Evolutionary conservation across 2,888 invertebrate species (phyloP).

Genomic region (Crossocerus cetratus): DNA sequence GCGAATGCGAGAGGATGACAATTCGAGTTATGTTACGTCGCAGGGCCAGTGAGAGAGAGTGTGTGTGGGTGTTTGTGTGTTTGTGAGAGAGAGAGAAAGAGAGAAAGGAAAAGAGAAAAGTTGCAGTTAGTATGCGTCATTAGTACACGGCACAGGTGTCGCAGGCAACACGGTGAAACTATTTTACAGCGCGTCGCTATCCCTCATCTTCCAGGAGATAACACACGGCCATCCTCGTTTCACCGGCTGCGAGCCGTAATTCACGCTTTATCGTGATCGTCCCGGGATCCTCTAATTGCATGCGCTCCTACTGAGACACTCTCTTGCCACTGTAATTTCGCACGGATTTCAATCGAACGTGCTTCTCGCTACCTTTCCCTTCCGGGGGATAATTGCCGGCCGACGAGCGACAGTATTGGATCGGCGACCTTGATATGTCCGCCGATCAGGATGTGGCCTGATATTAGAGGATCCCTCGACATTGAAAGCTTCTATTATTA

Average conservation of each 20-base stretch:
- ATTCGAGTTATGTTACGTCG: slow-evolving; percentile 27
- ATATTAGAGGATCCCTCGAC: not conserved
- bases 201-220: slow-evolving; percentile 22
- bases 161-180: slow-evolving; percentile 59
- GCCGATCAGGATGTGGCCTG: too few species aligned
- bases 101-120: slow-evolving; percentile 75
- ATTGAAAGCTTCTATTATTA: too few species aligned
- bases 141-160: slow-evolving; percentile 60
- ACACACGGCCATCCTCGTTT: slow-evolving; percentile 27
- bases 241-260: slow-evolving; percentile 39
- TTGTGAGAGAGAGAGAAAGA: slow-evolving; percentile 43
- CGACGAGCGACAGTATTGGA: not conserved
- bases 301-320: not conserved
- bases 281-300: slow-evolving; percentile 47
- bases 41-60: slow-evolving; percentile 65
- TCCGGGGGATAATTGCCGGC: not conserved
- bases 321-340: not conserved
- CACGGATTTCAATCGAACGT: not conserved
- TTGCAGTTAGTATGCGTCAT: slow-evolving; percentile 76
- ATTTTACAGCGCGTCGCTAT: slow-evolving; percentile 37
- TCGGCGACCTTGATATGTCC: too few species aligned
- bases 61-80: too few species aligned
- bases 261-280: slow-evolving; percentile 41
- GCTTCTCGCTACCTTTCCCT: not conserved
- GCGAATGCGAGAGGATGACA: slow-evolving; percentile 42